phyloP scores from a whole-genome alignment of 92 coral and sea anemone genomes.

The Virgularia gustaviana region DNA sequence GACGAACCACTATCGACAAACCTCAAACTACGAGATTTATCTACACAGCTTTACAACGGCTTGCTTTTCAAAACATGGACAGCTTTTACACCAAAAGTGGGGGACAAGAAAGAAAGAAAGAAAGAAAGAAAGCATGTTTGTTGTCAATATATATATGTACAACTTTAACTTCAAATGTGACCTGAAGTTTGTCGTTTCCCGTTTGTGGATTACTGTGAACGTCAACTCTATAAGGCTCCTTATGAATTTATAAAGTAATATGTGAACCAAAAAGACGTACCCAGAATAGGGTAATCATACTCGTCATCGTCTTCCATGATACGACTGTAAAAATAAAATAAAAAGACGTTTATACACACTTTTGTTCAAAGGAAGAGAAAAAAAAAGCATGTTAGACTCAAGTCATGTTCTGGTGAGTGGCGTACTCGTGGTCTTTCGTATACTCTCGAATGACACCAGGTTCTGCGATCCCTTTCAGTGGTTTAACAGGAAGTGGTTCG shows the following conservation, averaged over 20 bases:
- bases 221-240: not conserved
- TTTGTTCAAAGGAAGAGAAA: not conserved
- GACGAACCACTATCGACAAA: not conserved
- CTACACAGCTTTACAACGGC: too few relatives aligned
- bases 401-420: not conserved
- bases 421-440: conserved; percentile 94
- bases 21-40: too few relatives aligned
- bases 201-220: not conserved
- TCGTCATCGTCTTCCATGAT: conserved; percentile 85
- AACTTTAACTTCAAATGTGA: too few relatives aligned
- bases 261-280: conserved; percentile 35
- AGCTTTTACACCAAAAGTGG: too few relatives aligned
- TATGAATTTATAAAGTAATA: not conserved
- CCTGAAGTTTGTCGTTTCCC: too few relatives aligned
- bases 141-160: too few relatives aligned
- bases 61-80: too few relatives aligned
- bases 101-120: too few relatives aligned
- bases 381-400: not conserved
- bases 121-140: too few relatives aligned
- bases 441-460: conserved; percentile 91
- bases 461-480: conserved; percentile 88
- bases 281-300: conserved; percentile 82
- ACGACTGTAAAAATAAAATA: conserved; percentile 54
- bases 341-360: not conserved
- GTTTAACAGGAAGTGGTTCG: conserved; percentile 62